Conservation (phyloP, 2,797 vertebrate genomes). For the Tragelaphus eurycerus region DNA sequence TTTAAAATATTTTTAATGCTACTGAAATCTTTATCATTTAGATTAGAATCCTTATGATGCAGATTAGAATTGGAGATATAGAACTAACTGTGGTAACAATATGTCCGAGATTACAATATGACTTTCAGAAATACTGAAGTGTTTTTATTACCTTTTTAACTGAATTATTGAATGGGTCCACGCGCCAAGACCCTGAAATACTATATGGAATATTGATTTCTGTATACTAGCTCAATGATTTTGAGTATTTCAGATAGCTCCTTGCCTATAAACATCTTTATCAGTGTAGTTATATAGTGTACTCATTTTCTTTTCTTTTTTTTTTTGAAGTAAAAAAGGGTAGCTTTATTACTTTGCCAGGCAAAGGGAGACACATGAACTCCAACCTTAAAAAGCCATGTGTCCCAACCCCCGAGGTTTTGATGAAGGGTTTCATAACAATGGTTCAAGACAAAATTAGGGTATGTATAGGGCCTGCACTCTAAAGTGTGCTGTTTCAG, state of each 20-base stretch:
- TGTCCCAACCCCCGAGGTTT: neutral
- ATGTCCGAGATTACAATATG: neutral
- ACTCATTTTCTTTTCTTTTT: neutral
- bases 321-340: neutral
- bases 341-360: neutral
- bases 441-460: neutral
- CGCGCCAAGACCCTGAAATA: neutral
- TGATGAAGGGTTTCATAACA: neutral
- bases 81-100: neutral
- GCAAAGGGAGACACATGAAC: neutral
- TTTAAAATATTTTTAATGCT: slow-evolving; percentile 7
- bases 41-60: neutral
- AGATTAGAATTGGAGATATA: neutral
- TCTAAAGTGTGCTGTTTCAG: slow-evolving; percentile 5
- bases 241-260: slow-evolving; percentile 29
- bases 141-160: slow-evolving; percentile 7
- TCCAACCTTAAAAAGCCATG: neutral
- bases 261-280: slow-evolving; percentile 25
- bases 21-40: neutral
- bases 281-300: neutral
- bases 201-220: neutral
- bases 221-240: slow-evolving; percentile 9
- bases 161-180: neutral
- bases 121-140: slow-evolving; percentile 21
- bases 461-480: neutral